Percentiles rank a stretch among this genome's conserved stretches.
These are phyloP conservation scores for Syngnathus rostellatus DNA, from an alignment of 2,797 vertebrate genomes.

Conservation along the genomic window DNA sequence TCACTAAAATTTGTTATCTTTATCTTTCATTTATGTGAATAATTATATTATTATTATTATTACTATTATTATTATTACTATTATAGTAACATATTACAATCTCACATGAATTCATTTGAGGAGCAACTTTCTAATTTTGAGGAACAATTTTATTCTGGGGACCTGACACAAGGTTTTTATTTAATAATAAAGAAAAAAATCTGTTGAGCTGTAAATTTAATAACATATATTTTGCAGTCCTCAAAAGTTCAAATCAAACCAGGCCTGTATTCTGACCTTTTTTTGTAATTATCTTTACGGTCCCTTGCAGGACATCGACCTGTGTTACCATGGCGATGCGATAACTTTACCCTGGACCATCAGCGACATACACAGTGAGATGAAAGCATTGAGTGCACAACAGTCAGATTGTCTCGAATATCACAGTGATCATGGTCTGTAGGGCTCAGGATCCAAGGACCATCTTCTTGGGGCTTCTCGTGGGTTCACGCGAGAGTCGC, in stretches of 20 bases:
- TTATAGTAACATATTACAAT: not conserved
- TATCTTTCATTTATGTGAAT: too few species aligned
- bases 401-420: slow-evolving; percentile 16
- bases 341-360: slow-evolving; percentile 29
- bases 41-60: not conserved
- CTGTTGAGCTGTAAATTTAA: too few species aligned
- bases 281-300: not conserved
- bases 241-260: too few species aligned
- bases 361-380: slow-evolving; percentile 32
- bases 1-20: not conserved
- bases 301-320: not conserved
- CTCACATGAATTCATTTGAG: too few species aligned
- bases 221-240: too few species aligned
- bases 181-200: too few species aligned
- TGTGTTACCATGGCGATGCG: not conserved
- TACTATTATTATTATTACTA: not conserved
- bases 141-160: too few species aligned
- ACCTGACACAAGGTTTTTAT: too few species aligned
- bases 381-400: slow-evolving; percentile 19
- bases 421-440: slow-evolving; percentile 60
- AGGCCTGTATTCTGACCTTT: not conserved
- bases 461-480: slow-evolving; percentile 24
- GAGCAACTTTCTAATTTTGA: too few species aligned
- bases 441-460: slow-evolving; percentile 26
- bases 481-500: slow-evolving; percentile 20